phyloP scores from a whole-genome alignment of 2,888 invertebrate species.

The Sericinus montela region DNA sequence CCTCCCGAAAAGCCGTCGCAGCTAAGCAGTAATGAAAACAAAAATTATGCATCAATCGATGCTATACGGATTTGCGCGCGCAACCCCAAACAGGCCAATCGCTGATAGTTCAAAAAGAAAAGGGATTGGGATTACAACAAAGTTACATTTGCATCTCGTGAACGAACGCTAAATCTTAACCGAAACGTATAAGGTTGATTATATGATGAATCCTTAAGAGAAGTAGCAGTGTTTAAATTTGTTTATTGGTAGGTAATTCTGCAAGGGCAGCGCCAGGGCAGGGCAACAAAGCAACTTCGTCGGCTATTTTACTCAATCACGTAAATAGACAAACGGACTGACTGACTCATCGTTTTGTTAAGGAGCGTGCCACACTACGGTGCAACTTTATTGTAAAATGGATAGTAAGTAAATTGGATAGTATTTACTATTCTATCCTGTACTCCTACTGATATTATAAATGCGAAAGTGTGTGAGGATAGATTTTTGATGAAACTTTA shows the following conservation, averaged over 20 bases:
- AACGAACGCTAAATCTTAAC: not conserved
- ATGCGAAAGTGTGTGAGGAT: too few relatives aligned
- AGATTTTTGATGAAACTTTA: too few relatives aligned
- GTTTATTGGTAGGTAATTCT: conserved; percentile 10
- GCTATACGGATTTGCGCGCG: conserved; percentile 39
- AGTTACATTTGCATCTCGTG: not conserved
- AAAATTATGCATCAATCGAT: not conserved
- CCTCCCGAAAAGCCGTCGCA: not conserved
- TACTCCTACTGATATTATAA: too few relatives aligned
- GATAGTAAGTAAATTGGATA: too few relatives aligned
- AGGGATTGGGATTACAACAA: conserved; percentile 32
- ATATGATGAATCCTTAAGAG: not conserved
- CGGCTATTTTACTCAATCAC: conserved; percentile 15
- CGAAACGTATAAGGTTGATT: not conserved
- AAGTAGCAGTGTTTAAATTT: not conserved
- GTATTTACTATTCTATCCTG: too few relatives aligned
- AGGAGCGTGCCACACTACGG: conserved; percentile 1
- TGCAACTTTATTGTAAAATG: too few relatives aligned
- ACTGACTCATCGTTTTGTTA: conserved; percentile 10
- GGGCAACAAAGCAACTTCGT: conserved; percentile 8
- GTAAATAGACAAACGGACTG: conserved; percentile 11
- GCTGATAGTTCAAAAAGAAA: conserved; percentile 36
- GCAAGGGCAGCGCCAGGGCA: conserved; percentile 8
- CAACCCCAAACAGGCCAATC: conserved; percentile 44
- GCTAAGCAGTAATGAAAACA: conserved; percentile 24